A percentile compares a stretch with the other conserved stretches of the same genome.
Conservation (phyloP, 2,113 vertebrate species). For the Noturus placidus region DNA sequence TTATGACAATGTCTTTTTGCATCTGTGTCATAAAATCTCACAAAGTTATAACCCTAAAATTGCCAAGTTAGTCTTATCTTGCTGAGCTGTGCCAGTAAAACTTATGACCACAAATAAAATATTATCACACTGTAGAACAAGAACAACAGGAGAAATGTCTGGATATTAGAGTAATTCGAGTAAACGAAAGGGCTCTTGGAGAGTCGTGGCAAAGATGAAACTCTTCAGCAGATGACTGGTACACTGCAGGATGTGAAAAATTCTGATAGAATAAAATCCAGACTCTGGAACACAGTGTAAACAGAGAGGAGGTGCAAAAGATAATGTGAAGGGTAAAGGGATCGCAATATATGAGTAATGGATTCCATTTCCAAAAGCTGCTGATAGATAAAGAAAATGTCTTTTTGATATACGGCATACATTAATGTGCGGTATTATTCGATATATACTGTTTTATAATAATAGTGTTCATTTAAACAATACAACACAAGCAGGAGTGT, state of each 20-base stretch:
- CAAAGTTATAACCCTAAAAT: background rate
- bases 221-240: background rate
- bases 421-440: background rate
- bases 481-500: background rate
- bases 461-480: background rate
- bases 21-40: background rate
- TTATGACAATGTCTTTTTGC: background rate
- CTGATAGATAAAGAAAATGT: background rate
- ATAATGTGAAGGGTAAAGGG: background rate
- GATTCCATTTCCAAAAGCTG: background rate
- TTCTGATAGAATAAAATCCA: background rate
- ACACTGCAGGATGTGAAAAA: background rate
- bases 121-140: background rate
- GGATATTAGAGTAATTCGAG: background rate
- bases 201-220: background rate
- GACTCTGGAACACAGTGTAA: background rate
- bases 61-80: background rate
- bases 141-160: background rate
- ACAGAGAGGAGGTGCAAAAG: background rate
- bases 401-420: background rate
- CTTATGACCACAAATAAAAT: background rate
- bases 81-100: background rate
- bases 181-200: background rate
- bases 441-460: background rate
- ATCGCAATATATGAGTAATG: background rate